phyloP scores from a whole-genome alignment of 2,113 vertebrate genomes.

The Sinocyclocheilus maitianheensis region DNA sequence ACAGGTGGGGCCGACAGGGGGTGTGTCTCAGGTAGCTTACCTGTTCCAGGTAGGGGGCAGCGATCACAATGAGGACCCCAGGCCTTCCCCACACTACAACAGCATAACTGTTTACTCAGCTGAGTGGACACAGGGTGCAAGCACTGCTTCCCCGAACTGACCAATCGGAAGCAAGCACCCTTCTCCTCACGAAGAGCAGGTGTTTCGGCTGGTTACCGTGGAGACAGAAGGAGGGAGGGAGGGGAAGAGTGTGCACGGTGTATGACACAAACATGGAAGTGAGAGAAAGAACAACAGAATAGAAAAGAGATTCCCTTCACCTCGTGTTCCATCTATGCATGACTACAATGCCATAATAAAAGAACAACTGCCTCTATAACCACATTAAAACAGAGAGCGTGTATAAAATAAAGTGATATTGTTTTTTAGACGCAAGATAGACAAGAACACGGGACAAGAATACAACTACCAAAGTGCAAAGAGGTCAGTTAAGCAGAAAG shows the following conservation, averaged over 20 bases:
- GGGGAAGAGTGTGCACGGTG: slow-evolving; percentile 58
- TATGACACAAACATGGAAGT: slow-evolving; percentile 62
- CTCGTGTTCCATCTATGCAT: slow-evolving; percentile 50
- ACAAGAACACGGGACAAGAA: not conserved
- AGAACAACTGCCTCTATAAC: slow-evolving; percentile 12
- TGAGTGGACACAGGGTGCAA: slow-evolving; percentile 95
- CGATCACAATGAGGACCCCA: slow-evolving; percentile 96
- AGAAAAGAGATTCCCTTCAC: slow-evolving; percentile 71
- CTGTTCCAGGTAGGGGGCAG: slow-evolving; percentile 94
- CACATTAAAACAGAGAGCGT: slow-evolving; percentile 30
- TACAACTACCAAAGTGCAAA: not conserved
- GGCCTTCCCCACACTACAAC: slow-evolving; percentile 98
- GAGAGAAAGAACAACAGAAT: slow-evolving; percentile 53
- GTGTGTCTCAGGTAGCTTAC: slow-evolving; percentile 75
- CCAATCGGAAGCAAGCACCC: slow-evolving; percentile 94
- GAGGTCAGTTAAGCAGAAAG: slow-evolving; percentile 16
- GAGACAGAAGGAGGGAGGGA: slow-evolving; percentile 75
- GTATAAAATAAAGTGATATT: not conserved
- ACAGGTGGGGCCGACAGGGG: not conserved
- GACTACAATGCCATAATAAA: slow-evolving; percentile 40
- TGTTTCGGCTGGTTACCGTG: slow-evolving; percentile 82
- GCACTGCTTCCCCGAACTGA: slow-evolving; percentile 90
- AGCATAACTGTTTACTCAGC: slow-evolving; percentile 97
- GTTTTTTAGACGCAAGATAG: not conserved
- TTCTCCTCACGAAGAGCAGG: slow-evolving; percentile 88